Evolutionary conservation across 2,888 invertebrate genomes (phyloP), one percentile per base, ranked within the genome.

Genomic region (Nebria brevicollis): DNA sequence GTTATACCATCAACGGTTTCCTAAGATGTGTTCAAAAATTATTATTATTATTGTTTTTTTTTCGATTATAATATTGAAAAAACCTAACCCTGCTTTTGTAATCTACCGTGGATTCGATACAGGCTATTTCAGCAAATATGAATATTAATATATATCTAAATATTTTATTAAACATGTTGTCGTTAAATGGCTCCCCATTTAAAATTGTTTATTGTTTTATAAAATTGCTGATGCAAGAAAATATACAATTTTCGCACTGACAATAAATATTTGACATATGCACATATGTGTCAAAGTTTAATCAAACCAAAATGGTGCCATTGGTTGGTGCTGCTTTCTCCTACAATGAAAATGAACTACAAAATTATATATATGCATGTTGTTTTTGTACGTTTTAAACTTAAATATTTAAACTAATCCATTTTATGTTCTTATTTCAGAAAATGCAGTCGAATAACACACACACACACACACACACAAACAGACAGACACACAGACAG

Each of bases 1-100:
- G 94, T 94, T 68, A 26, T 72, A 11, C 76, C 81, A 7, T 81
- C 75, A 11, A 20, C 26, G 8, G 75, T 76, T 76, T 76, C 81
- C 81, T 81, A 65, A 77, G 20, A 41, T 64, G 41, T 42, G 42
- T 42, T 74, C 3, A 64, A 72, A 81, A n/a, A 66, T 43, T 25
- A 76, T 15, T 25, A 25, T 70, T 11, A 54, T 54, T 54, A 13
- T 54, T 54, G 2, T 54, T 54, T 8, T 8, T 20, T 20, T 20
- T 20, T 20, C 20, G 20, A 20, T 20, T 20, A 20, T 13, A 54
- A 54, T 54, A 54, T 54, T 7, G 2, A 54, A 54, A 54, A 54
- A 54, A 7, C 4, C 54, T 54, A 54, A 54, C 54, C 54, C 54
- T 54, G 54, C 7, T 54, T 54, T 54, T 54, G 54, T 54, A 54